Base-by-base conservation (phyloP, 2,888 invertebrate species). In the Trachelus troglodyta region DNA sequence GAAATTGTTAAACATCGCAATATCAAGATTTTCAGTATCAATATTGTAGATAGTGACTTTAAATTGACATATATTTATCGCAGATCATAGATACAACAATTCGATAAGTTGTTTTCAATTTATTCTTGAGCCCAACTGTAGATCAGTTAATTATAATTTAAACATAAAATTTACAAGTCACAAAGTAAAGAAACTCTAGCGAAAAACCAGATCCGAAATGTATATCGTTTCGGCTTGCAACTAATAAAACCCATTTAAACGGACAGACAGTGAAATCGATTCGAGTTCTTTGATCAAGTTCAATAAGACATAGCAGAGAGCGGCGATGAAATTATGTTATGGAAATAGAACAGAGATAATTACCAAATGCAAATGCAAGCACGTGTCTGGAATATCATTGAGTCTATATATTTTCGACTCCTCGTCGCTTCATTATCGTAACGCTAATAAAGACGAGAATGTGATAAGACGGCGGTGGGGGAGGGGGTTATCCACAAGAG, bases 321-420 rank as follows among this genome's bases (percentile, higher is more conserved):
- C 33, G 69, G 75, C 34, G 34, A 34, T 23, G 69, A 56, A 56
- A 56, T 56, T 56, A 56, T 56, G 56, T 23, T 35, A 68, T 30
- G 76, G 33, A 30, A 75, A 56, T 34, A 40, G 76, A 81, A 82
- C 82, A 77, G 78, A 82, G 80, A 79, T 89, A 90, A 90, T 90
- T 89, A 88, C 86, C 83, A 81, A 87, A 89, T 90, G 88, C 88
- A 89, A 90, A 90, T 90, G 87, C 85, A 87, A 88, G 89, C 89
- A 87, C 87, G 88, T 88, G 87, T 77, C 75, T 77, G 76, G 56
- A 56, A 56, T 56, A 56, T 56, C 56, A 23, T 56, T 56, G 23
- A 23, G 40, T 40, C 23, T 23, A 56, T 56, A 56, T 56, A 56
- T 56, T 56, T 56, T 56, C 56, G 56, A 23, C 56, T 56, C 56